Evolutionary conservation across 2,888 invertebrate species (phyloP).

Genomic region (Biston betularia): DNA sequence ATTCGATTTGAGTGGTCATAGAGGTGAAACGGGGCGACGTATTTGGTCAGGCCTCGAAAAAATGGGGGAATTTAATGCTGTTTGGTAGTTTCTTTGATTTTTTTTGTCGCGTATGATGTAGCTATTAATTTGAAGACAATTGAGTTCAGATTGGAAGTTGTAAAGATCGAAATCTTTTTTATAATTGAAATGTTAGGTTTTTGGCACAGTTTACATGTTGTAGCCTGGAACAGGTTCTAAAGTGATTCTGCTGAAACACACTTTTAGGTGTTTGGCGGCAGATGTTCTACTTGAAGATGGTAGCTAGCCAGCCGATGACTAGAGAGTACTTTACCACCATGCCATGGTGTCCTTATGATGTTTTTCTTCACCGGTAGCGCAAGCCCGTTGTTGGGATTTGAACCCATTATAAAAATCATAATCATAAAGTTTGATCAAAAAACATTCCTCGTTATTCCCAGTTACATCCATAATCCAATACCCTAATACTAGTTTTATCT

Average conservation of each 20-base stretch:
- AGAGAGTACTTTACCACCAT: too few species aligned
- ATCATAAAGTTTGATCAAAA: too few species aligned
- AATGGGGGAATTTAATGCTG: conserved; percentile 23
- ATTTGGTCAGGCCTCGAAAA: conserved; percentile 37
- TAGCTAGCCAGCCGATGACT: too few species aligned
- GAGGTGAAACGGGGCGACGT: conserved; percentile 32
- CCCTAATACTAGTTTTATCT: conserved; percentile 18
- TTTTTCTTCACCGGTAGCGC: too few species aligned
- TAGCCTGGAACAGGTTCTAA: too few species aligned
- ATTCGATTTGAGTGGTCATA: conserved; percentile 56
- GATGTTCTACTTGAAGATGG: too few species aligned
- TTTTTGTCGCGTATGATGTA: conserved; percentile 16
- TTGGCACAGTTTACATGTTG: background rate
- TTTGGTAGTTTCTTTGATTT: conserved; percentile 8
- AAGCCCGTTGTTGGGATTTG: too few species aligned
- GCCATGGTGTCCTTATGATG: too few species aligned
- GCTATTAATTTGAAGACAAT: conserved; percentile 4
- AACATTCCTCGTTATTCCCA: too few species aligned
- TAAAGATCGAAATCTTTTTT: background rate
- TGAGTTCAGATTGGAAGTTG: background rate
- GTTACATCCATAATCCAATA: background rate
- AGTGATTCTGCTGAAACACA: too few species aligned
- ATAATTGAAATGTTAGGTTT: background rate
- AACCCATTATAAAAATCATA: too few species aligned
- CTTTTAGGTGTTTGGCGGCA: too few species aligned